Base-by-base conservation (phyloP, 2,113 vertebrate genomes). In the Arenaria interpres region DNA sequence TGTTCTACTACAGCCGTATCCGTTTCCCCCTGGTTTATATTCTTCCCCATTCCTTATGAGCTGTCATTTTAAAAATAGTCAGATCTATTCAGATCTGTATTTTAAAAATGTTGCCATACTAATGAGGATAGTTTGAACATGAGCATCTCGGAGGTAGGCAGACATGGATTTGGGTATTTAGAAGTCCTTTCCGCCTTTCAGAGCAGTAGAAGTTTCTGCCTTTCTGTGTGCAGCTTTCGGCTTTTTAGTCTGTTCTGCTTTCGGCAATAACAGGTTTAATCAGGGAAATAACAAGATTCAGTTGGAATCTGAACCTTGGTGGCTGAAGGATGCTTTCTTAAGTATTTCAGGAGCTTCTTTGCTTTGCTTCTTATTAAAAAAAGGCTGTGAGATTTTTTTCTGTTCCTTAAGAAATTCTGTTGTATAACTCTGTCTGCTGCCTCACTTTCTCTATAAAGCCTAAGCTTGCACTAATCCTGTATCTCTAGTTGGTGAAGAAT, bases 311-410 rank as follows among this genome's bases (percentile, higher is more conserved):
- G 89, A 90, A 92, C 92, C 48, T 87, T 87, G 79, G 39, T 93
- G 85, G 51, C 79, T 86, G 75, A 96, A 93, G 85, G 59, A 71
- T 86, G 94, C 86, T 94, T 88, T 90, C 86, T 74, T 81, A 78
- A 81, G 33, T 88, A 76, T 93, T 90, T 90, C 63, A 54, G 88
- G 57, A 97, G 87, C 92, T 93, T 85, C 87, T 85, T 93, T 97
- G 91, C 91, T 97, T 94, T 96, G 96, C 96, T 97, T 68, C 60
- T 87, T 85, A 80, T 24, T 87, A 33, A 74, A 86, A 82, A 71
- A 94, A 89, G 51, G 46, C 66, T 78, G 20, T 94, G 66, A 86
- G 64, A 88, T 69, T 92, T 97, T 92, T 97, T 96, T 93, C 78
- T 86, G 53, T 96, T 96, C 59, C 60, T 89, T 94, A 81, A 67